Conservation (phyloP, 2,113 vertebrate species). For the Calyptommatus sinebrachiatus region DNA sequence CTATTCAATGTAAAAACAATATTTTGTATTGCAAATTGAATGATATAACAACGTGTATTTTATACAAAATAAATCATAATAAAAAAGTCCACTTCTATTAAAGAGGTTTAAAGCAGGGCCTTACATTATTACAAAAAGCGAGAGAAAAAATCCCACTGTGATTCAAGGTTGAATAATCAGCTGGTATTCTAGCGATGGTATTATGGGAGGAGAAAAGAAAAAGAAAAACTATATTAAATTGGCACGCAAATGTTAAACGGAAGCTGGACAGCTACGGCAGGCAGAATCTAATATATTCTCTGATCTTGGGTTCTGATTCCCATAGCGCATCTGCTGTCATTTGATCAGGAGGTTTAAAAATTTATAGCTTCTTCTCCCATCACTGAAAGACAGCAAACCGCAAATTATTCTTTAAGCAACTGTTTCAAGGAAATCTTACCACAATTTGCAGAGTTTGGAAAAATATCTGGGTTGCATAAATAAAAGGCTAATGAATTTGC, state of each 20-base stretch:
- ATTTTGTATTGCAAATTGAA: too few relatives aligned
- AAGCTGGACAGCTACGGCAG: background rate
- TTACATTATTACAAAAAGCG: background rate
- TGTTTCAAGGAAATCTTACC: background rate
- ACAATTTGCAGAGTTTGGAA: background rate
- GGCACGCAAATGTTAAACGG: background rate
- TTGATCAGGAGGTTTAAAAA: background rate
- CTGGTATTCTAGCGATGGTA: background rate
- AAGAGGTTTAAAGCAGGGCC: too few relatives aligned
- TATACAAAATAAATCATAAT: background rate
- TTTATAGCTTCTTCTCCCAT: background rate
- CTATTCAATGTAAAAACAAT: too few relatives aligned
- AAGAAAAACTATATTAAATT: background rate
- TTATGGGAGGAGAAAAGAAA: background rate
- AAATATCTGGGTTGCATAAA: background rate
- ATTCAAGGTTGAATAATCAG: background rate
- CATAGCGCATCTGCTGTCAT: background rate
- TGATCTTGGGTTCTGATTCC: background rate
- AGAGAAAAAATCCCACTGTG: background rate
- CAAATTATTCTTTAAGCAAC: background rate
- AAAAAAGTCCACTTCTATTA: background rate
- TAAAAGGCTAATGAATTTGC: background rate
- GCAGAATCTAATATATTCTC: background rate
- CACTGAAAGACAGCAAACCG: background rate
- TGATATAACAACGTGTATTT: background rate